Base-by-base conservation (phyloP, 2,113 vertebrate species). In the Sapayoa aenigma region DNA sequence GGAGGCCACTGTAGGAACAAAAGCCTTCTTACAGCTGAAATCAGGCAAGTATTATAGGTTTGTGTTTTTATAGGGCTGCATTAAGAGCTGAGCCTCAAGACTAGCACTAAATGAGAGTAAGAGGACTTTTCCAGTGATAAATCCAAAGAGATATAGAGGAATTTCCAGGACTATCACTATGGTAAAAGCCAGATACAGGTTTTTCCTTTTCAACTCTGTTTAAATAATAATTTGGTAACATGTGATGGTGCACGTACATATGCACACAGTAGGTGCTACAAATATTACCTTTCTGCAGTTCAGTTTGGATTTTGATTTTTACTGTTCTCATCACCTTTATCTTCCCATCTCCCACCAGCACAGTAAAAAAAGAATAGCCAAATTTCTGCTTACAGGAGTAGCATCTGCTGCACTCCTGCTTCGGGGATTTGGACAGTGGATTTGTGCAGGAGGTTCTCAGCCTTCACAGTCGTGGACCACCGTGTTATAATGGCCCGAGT, bases 181-280 rank as follows among this genome's bases (percentile, higher is more conserved):
- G 98, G 96, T 98, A 98, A 95, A 99, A 99, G 4, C 98, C 97
- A 46, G 98, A 98, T 25, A 98, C 95, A 8, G 98, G 98, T 37
- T 98, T 98, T 85, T 98, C 98, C 84, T 99, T 99, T 94, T 98
- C 99, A 53, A 97, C 98, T 98, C 88, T 98, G 98, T 80, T 98
- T 97, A 81, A 99, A 86, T 87, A 99, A 97, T 92, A 98, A 97
- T 94, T 99, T 84, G 98, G 98, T 41, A 95, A 92, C 92, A 98
- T 98, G 55, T 30, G 35, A 60, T 75, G 35, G 33, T 7, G 58
- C 13, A 56, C 17, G n/a, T 31, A 55, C 11, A 28, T 27, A 19
- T 11, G 50, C 8, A 8, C n/a, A 30, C 0, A 0, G 16, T 11
- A 80, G 42, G 27, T 74, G n/a, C 35, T 81, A 81, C 41, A 71